Conservation (phyloP, 2,113 vertebrate genomes). For the Boulengeromyrus knoepffleri region DNA sequence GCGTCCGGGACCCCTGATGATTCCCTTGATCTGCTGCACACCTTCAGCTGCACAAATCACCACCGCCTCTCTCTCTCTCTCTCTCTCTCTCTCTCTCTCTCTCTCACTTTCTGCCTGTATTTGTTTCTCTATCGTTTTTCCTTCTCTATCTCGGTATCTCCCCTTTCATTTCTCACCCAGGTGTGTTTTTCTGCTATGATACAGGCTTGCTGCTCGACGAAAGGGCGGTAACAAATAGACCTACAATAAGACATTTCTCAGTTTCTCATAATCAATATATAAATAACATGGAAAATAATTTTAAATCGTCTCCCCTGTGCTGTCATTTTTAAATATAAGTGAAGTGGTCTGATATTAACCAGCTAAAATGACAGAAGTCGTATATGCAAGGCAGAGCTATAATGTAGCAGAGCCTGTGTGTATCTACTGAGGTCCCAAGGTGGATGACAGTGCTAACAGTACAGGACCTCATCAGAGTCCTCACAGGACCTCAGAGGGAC, state of each 20-base stretch:
- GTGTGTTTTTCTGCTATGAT: not conserved
- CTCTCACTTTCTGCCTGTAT: not conserved
- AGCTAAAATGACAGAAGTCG: not conserved
- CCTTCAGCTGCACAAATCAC: slow-evolving; percentile 8
- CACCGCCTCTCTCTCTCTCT: not conserved
- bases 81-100: not conserved
- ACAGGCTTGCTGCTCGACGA: not conserved
- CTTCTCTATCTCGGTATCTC: not conserved
- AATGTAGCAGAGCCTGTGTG: not conserved
- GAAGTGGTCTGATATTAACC: not conserved
- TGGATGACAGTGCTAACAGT: not conserved
- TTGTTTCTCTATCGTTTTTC: not conserved
- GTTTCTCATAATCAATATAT: not conserved
- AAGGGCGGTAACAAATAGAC: not conserved
- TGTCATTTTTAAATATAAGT: not conserved
- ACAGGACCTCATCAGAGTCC: not conserved
- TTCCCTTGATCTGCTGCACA: not conserved
- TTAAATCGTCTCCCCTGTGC: not conserved
- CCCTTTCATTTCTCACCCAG: not conserved
- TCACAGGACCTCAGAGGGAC: not conserved
- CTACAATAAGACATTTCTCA: not conserved
- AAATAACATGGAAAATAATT: not conserved
- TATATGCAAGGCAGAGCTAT: not conserved
- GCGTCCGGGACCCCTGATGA: not conserved
- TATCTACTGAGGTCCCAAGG: not conserved